Evolutionary conservation across 1,140 invertebrate species (phyloP), one percentile per base, ranked within the genome.

Genomic region (Drosophila orosa): DNA sequence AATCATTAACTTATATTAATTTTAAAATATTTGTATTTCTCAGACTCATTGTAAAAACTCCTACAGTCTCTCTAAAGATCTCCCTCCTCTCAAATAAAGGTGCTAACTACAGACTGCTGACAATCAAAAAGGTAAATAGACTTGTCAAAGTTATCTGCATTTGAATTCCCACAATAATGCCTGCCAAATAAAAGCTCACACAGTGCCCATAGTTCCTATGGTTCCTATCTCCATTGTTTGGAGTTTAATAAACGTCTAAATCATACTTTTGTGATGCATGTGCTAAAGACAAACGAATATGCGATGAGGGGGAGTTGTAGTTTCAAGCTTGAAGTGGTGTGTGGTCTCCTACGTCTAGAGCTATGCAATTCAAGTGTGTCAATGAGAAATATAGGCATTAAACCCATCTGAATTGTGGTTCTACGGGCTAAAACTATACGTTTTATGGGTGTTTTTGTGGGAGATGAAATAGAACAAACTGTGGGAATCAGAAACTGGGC

Each of bases 261-360:
- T 87, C 84, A 87, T 87, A 86, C 79, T 69, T 86, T 86, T 89
- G 79, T 87, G 83, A 86, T 76, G 72, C 84, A 74, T 63, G 80
- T 86, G 83, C 79, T 86, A 86, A 86, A 86, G 83, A 86, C 83
- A 86, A 86, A 86, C 79, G 84, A 79, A 79, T 79, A 72, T 69
- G 50, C 54, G 55, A 76, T 58, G 27, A 35, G 68, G 24, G 37
- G 44, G 56, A 27, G 63, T 39, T 65, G 33, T 25, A 39, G 60
- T 24, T 12, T 48, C n/a, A n/a, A 31, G 59, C 17, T 15, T 74
- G 25, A 19, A 5, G 5, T n/a, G 61, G 68, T 65, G 71, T 75
- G 72, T 67, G 72, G 67, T 71, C 67, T 22, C 22, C 15, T 24
- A 27, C 27, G 22, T 6, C 58, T 27, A 17, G 5, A 35, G 29